Evolutionary conservation across 2,888 invertebrate species (phyloP), one percentile per base, ranked within the genome.

Genomic region (Eristalinus sepulchralis): DNA sequence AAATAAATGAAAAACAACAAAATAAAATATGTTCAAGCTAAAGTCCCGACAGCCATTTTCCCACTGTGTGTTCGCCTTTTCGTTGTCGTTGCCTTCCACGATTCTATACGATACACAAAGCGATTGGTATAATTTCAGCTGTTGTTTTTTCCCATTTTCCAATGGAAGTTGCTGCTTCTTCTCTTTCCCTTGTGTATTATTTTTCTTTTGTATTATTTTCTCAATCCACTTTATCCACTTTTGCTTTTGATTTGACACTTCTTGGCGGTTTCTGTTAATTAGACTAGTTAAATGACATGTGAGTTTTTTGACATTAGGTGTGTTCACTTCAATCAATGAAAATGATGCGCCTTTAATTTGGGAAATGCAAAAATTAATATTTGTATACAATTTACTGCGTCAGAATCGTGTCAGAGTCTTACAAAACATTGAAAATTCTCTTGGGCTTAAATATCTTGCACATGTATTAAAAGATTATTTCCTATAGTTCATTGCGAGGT

Each of bases 41-140:
- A 68, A 72, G 36, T 67, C 79, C 76, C 79, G 83, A 87, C 87
- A 87, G 87, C 87, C 87, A 87, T 87, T 87, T 87, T 87, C 72
- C 83, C 70, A 79, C 83, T 87, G 62, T 75, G 62, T 75, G 47
- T 80, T 84, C 39, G 76, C 39, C 60, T 87, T 70, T 79, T 83
- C 75, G 78, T 79, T 67, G 70, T 87, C 83, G 36, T 33, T 76
- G 47, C 47, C 3, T 87, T 87, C 87, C 87, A 82, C 63, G 62
- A 80, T 83, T 82, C 70, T 73, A 67, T 78, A 79, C 82, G 78
- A 57, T 82, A 59, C 33, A 60, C 27, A 27, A 5, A 70, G 22
- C 22, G 22, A 33, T 67, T 87, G 87, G 87, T 87, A 71, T 78
- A 87, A 75, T 47, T 87, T 87, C 83, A 87, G 79, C 83, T 87